Conservation (phyloP, 2,797 vertebrate species). For the Epinephelus malabaricus region DNA sequence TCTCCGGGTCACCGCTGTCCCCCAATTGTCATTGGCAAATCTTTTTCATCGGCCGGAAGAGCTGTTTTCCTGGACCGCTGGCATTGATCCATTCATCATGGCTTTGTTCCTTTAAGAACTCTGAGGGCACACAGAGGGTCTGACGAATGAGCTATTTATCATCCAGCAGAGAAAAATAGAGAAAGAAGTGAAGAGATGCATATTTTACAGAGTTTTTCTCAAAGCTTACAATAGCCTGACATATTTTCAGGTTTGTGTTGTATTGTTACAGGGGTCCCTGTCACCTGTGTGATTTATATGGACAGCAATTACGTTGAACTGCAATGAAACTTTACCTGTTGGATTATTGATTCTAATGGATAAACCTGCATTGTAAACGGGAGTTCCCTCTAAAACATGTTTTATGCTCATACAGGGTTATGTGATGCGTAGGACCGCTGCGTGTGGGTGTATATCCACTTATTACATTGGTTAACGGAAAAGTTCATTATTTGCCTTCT, state of each 20-base stretch:
- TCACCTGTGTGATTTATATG: slow-evolving; percentile 72
- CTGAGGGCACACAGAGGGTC: slow-evolving; percentile 86
- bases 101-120: slow-evolving; percentile 91
- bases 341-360: slow-evolving; percentile 35
- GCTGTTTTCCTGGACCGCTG: slow-evolving; percentile 87
- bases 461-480: not conserved
- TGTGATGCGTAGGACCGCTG: not conserved
- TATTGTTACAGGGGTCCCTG: slow-evolving; percentile 58
- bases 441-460: not conserved
- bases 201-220: slow-evolving; percentile 82
- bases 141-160: slow-evolving; percentile 87
- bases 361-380: slow-evolving; percentile 2
- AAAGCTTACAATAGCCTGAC: slow-evolving; percentile 75
- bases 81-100: slow-evolving; percentile 91
- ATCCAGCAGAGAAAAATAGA: slow-evolving; percentile 82
- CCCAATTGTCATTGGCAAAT: slow-evolving; percentile 91
- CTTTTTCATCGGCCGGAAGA: slow-evolving; percentile 90
- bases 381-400: not conserved
- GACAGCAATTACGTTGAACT: slow-evolving; percentile 38
- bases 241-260: slow-evolving; percentile 70
- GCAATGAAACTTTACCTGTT: slow-evolving; percentile 24
- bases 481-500: not conserved
- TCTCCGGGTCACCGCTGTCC: slow-evolving; percentile 90
- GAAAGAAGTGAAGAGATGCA: slow-evolving; percentile 79
- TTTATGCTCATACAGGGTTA: not conserved